Percentiles rank a stretch among this genome's conserved stretches.
Evolutionary conservation across 35 echinoderm and acorn worm genomes (phyloP).

Genomic region (Ophiothrix spiculata): DNA sequence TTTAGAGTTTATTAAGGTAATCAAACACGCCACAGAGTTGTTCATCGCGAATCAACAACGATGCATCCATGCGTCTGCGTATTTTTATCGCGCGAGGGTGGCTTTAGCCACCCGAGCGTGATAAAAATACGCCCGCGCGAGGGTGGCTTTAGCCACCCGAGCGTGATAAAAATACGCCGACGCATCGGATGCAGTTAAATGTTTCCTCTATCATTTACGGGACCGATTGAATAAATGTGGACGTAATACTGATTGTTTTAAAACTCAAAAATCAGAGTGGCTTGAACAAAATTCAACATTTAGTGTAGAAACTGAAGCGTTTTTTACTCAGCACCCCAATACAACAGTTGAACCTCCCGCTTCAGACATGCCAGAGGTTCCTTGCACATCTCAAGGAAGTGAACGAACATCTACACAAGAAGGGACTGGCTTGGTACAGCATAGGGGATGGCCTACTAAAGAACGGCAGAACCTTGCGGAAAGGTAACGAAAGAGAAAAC

Average conservation of each 20-base stretch:
- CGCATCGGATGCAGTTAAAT: neutral
- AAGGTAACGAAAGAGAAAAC: constrained; percentile 48
- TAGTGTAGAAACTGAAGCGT: neutral
- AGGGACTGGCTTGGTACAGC: too few relatives aligned
- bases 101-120: too few relatives aligned
- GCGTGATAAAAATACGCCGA: too few relatives aligned
- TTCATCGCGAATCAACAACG: too few relatives aligned
- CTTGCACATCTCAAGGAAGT: neutral
- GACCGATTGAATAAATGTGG: neutral
- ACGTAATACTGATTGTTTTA: neutral
- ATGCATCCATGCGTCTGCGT: too few relatives aligned
- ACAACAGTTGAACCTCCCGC: neutral
- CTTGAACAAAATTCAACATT: neutral
- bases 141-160: too few relatives aligned
- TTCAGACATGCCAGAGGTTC: neutral
- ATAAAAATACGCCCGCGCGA: too few relatives aligned
- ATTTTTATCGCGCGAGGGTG: too few relatives aligned
- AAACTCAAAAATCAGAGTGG: neutral
- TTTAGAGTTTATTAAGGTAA: too few relatives aligned
- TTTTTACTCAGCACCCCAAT: neutral
- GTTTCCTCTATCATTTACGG: neutral
- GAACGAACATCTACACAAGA: too few relatives aligned
- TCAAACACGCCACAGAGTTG: too few relatives aligned
- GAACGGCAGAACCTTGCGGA: constrained; percentile 28
- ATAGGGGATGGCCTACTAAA: constrained; percentile 7